Base-by-base conservation (phyloP, 2,888 invertebrate species). In the Nomada lathburiana region DNA sequence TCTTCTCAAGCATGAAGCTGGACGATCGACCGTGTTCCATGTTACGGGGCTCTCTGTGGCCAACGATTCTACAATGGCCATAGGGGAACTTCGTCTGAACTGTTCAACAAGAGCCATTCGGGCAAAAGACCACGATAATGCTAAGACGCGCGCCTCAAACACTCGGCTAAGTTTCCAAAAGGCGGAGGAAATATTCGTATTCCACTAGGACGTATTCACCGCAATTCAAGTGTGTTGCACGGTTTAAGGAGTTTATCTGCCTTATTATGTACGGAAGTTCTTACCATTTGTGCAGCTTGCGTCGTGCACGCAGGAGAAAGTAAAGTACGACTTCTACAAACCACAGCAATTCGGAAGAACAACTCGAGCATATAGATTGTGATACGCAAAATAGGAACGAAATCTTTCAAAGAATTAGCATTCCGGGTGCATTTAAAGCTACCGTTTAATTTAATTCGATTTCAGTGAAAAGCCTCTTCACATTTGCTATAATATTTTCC, bases 61-160 rank as follows among this genome's bases (percentile, higher is more conserved):
- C 86, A 86, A 86, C 84, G 84, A 83, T 81, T 77, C 83, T 74
- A 69, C 72, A 76, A 72, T 73, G 82, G 70, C 81, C 85, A 83
- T 87, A 83, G 87, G 84, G 86, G 85, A 87, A 85, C 86, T 87
- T 59, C 59, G 73, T 36, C 20, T 72, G 73, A 88, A 89, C 88
- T 88, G 86, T 84, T 86, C 86, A 88, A 90, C 91, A 90, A 90
- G 89, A 90, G 85, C 89, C 89, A 87, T 91, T 91, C 88, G 83
- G 85, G 82, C 88, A 88, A 88, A 90, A 81, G 87, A 80, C 81
- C 73, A 44, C 62, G 82, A 74, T 85, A 84, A 87, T 76, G 76
- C 73, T 65, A 64, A 78, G 87, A 78, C 75, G 63, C 77, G 70
- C 68, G 77, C 63, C 63, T 74, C 63, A 70, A 80, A 68, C 60